A percentile compares a stretch with the other conserved stretches of the same genome.
These are phyloP conservation scores for Tursiops truncatus DNA, from an alignment of 2,113 vertebrate genomes.

Conservation along the genomic window DNA sequence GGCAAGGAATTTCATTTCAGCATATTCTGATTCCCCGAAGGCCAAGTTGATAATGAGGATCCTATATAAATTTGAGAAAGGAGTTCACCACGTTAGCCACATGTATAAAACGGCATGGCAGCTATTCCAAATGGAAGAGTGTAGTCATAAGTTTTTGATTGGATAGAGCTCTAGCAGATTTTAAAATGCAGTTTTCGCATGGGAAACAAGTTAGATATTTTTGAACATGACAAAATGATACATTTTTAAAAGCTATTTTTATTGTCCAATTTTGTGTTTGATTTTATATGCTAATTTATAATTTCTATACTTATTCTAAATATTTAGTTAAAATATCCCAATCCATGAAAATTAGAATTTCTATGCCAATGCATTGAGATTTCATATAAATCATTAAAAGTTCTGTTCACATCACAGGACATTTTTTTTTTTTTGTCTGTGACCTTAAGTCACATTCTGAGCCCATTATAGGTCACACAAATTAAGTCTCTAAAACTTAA, in stretches of 20 bases:
- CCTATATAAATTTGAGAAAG: background rate
- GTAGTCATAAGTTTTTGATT: background rate
- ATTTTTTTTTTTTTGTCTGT: background rate
- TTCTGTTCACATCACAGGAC: background rate
- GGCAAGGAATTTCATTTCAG: background rate
- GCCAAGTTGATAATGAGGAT: background rate
- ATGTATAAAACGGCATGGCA: background rate
- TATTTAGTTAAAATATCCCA: background rate
- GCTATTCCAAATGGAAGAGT: background rate
- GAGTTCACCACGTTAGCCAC: background rate
- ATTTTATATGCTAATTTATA: background rate
- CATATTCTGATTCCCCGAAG: background rate
- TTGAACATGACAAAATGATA: background rate
- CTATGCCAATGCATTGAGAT: background rate
- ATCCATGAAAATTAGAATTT: background rate
- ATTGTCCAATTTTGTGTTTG: background rate
- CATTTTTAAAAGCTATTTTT: background rate
- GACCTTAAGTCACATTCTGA: background rate
- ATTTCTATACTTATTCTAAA: background rate
- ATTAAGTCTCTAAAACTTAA: background rate
- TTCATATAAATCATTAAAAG: background rate
- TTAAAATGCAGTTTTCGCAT: background rate
- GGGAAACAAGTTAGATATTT: background rate
- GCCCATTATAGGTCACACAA: background rate
- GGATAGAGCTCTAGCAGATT: background rate